Percentiles rank a stretch among this genome's conserved stretches.
These are phyloP conservation scores for Lasaia peninsularis DNA, from an alignment of 1,140 invertebrate species.

Conservation along the genomic window DNA sequence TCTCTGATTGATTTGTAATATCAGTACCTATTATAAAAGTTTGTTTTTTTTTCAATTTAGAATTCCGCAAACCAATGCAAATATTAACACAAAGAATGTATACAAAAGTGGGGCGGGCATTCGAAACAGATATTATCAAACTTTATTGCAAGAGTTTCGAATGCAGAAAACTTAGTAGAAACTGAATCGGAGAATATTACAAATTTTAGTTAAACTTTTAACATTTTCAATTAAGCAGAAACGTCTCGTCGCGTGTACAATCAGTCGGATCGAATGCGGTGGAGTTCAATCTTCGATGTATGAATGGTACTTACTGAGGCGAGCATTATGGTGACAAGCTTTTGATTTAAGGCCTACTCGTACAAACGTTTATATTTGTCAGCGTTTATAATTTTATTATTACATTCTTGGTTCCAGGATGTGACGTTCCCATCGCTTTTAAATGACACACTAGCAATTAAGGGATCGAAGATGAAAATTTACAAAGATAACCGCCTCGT, in stretches of 20 bases:
- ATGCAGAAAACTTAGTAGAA: background rate
- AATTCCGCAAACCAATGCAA: no score
- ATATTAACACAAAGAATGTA: no score
- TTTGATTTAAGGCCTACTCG: constrained; percentile 8
- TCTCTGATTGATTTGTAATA: no score
- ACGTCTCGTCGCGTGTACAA: background rate
- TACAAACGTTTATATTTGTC: background rate
- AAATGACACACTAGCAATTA: no score
- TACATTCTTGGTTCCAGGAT: no score
- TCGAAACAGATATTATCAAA: background rate
- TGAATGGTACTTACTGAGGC: constrained; percentile 5
- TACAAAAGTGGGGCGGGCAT: background rate
- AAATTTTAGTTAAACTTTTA: constrained; percentile 7
- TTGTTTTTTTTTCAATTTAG: no score
- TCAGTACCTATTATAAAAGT: no score
- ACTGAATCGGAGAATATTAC: background rate
- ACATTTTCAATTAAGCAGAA: constrained; percentile 9
- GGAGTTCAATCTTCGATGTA: background rate
- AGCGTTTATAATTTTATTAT: no score
- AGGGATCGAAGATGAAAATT: no score
- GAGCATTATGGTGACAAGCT: background rate
- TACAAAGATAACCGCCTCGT: no score
- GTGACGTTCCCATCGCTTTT: no score
- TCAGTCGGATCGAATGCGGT: background rate
- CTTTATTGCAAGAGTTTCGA: background rate